phyloP scores from a whole-genome alignment of 92 coral and sea anemone genomes.

The Pocillopora grandis region DNA sequence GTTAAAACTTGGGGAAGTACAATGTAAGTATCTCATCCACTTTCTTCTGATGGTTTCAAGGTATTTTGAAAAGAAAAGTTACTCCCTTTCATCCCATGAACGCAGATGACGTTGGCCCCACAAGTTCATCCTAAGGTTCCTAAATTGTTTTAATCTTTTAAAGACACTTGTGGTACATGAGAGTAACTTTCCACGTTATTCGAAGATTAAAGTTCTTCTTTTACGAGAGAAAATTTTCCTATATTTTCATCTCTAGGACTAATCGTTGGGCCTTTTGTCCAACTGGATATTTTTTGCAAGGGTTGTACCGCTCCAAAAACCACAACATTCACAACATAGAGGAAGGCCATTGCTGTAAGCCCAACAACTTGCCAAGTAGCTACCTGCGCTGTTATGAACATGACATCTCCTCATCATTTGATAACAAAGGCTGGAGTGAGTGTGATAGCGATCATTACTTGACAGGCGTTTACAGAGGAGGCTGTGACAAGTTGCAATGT shows the following conservation, averaged over 20 bases:
- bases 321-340: conserved; percentile 41
- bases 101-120: no score
- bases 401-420: conserved; percentile 48
- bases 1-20: no score
- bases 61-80: no score
- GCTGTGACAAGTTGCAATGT: conserved; percentile 50
- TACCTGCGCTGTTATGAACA: conserved; percentile 49
- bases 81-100: no score
- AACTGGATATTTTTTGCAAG: conserved; percentile 47
- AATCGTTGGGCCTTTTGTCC: conserved; percentile 53
- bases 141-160: no score
- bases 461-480: conserved; percentile 59
- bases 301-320: conserved; percentile 40
- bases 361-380: conserved; percentile 35
- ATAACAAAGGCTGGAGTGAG: conserved; percentile 66
- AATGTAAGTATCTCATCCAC: no score
- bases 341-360: conserved; percentile 52
- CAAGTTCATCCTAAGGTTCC: no score
- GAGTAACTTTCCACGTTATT: no score
- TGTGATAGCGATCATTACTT: conserved; percentile 59
- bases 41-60: no score
- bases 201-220: no score
- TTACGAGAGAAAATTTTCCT: no score
- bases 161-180: no score
- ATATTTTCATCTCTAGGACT: neutral